phyloP scores from a whole-genome alignment of 1,140 invertebrate genomes.

The Cephus cinctus region DNA sequence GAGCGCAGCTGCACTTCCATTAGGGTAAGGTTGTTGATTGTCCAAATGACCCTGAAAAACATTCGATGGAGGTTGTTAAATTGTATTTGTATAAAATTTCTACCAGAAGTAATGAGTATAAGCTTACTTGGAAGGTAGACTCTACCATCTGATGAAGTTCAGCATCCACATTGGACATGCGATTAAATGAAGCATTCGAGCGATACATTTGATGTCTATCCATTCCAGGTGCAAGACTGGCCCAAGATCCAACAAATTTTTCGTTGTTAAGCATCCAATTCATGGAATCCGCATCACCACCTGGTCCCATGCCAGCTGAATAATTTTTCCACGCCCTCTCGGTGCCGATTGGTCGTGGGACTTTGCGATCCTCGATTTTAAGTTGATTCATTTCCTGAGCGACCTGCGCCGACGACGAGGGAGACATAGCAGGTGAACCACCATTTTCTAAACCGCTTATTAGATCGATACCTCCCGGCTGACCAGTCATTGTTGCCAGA shows the following conservation, averaged over 20 bases:
- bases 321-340: conserved; percentile 71
- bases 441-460: conserved; percentile 58
- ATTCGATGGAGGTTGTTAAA: background rate
- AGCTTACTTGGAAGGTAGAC: conserved; percentile 51
- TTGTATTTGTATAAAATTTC: background rate
- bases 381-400: conserved; percentile 45
- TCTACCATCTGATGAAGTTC: conserved; percentile 55
- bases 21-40: conserved; percentile 47
- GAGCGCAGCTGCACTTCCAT: conserved; percentile 43
- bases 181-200: conserved; percentile 44
- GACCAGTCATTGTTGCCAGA: conserved; percentile 43
- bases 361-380: conserved; percentile 67
- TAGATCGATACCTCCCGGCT: conserved; percentile 56
- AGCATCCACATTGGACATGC: conserved; percentile 44
- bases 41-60: conserved; percentile 43
- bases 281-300: conserved; percentile 54
- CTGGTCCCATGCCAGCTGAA: conserved; percentile 34
- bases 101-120: background rate
- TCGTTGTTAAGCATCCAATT: conserved; percentile 63
- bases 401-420: conserved; percentile 51
- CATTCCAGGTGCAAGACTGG: conserved; percentile 31
- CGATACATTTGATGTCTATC: conserved; percentile 51
- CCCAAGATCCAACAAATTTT: conserved; percentile 51
- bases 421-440: conserved; percentile 64
- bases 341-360: conserved; percentile 74